Base-by-base conservation (phyloP, 2,888 invertebrate species). In the Eurytoma californica region DNA sequence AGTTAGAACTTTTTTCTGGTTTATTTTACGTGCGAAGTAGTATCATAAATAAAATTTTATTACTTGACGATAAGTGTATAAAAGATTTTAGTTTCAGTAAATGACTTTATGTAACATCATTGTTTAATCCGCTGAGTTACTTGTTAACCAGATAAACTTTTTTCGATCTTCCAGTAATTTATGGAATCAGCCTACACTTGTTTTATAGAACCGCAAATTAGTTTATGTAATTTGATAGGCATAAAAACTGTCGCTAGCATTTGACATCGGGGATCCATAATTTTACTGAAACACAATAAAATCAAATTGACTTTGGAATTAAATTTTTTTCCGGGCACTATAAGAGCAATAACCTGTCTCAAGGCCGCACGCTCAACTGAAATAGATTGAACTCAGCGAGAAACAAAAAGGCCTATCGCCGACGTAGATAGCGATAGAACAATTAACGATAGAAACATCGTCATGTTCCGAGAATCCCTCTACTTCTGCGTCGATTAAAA, bases 341-440 rank as follows among this genome's bases (percentile, higher is more conserved):
- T 14, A 30, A 47, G 73, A 67, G 57, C 74, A 67, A 60, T 16
- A 67, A 53, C 66, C 67, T 58, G 24, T n/a, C 16, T 30, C 58
- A 67, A 74, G 67, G 74, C 39, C 51, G 53, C 20, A 28, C 49
- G 30, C 51, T 58, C n/a, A 67, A 58, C 67, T 67, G 18, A 60
- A 58, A 57, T 66, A 66, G 60, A 74, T 67, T 67, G 28, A 51
- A 65, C 55, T 72, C 39, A 14, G 1, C n/a, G 30, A 14, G n/a
- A 30, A 55, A 18, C 28, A 53, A 72, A 70, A 60, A 24, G 24
- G n/a, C 51, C n/a, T 57, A 16, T 30, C 49, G 18, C 47, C 20
- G 63, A 63, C 39, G 39, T 39, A 39, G 68, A 72, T 63, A 39
- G 16, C 30, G 7, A n/a, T 3, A 30, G 39, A 72, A n/a, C 51